Evolutionary conservation across 1,140 invertebrate species (phyloP).

Genomic region (Drosophila sp.): DNA sequence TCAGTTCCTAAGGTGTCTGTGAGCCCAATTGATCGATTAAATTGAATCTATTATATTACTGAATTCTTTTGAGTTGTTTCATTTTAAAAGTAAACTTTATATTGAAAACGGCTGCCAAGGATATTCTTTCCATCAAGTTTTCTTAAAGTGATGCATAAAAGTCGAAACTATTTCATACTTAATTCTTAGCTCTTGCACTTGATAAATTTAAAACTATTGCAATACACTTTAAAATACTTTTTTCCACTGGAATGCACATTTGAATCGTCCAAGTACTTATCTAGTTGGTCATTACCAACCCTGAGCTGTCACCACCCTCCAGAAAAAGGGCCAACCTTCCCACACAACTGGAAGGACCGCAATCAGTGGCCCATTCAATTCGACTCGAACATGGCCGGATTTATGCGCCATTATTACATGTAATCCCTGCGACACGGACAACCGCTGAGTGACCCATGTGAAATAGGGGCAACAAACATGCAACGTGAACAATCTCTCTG

Average conservation of each 20-base stretch:
- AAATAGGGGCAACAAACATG: conserved; percentile 76
- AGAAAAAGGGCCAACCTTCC: conserved; percentile 21
- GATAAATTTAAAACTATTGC: too few relatives aligned
- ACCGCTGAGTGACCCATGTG: conserved; percentile 63
- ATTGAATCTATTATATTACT: too few relatives aligned
- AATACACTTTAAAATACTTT: too few relatives aligned
- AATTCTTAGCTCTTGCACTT: too few relatives aligned
- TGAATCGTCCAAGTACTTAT: background rate
- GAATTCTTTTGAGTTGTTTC: too few relatives aligned
- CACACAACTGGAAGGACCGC: conserved; percentile 29
- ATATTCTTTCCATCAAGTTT: too few relatives aligned
- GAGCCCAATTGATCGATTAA: too few relatives aligned
- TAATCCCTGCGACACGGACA: conserved; percentile 50
- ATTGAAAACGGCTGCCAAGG: too few relatives aligned
- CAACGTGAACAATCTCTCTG: conserved; percentile 45
- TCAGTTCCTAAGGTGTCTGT: too few relatives aligned
- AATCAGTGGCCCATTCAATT: conserved; percentile 67
- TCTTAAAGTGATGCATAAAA: too few relatives aligned
- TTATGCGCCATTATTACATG: conserved; percentile 75
- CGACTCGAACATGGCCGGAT: conserved; percentile 60
- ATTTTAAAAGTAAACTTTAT: too few relatives aligned
- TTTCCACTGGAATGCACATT: background rate
- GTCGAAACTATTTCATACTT: too few relatives aligned
- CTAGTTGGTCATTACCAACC: conserved; percentile 11
- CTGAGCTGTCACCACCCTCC: conserved; percentile 6